Percentiles rank a stretch among this genome's conserved stretches.
These are phyloP conservation scores for Hesperophylax magnus DNA, from an alignment of 1,140 invertebrate genomes.

Conservation along the genomic window DNA sequence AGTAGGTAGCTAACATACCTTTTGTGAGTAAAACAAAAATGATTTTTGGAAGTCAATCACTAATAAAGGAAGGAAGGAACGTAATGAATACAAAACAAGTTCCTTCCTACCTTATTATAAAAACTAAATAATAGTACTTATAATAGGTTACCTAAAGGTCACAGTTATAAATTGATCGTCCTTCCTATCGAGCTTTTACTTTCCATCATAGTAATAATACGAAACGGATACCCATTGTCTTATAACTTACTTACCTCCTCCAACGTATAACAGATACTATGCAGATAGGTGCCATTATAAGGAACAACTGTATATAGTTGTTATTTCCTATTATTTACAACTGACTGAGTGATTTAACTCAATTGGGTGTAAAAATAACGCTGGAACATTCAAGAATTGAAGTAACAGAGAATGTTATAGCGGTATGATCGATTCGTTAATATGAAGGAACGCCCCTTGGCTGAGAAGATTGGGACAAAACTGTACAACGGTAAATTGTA, in stretches of 20 bases:
- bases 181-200: neutral
- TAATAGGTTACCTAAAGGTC: no score
- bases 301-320: no score
- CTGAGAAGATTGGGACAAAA: neutral
- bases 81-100: no score
- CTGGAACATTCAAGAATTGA: neutral
- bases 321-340: neutral
- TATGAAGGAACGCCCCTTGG: neutral
- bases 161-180: neutral
- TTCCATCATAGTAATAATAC: neutral
- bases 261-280: neutral
- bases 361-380: conserved; percentile 8
- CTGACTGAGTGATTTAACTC: conserved; percentile 8
- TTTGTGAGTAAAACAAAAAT: no score
- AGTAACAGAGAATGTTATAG: neutral
- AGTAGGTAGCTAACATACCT: no score
- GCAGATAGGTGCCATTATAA: no score
- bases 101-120: no score
- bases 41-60: no score
- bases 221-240: neutral
- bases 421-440: conserved; percentile 2
- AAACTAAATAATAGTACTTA: no score
- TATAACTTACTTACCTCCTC: neutral
- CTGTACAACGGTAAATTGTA: neutral
- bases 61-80: no score